Evolutionary conservation across 2,797 vertebrate genomes (phyloP).

Genomic region (Premnoplex brunnescens): DNA sequence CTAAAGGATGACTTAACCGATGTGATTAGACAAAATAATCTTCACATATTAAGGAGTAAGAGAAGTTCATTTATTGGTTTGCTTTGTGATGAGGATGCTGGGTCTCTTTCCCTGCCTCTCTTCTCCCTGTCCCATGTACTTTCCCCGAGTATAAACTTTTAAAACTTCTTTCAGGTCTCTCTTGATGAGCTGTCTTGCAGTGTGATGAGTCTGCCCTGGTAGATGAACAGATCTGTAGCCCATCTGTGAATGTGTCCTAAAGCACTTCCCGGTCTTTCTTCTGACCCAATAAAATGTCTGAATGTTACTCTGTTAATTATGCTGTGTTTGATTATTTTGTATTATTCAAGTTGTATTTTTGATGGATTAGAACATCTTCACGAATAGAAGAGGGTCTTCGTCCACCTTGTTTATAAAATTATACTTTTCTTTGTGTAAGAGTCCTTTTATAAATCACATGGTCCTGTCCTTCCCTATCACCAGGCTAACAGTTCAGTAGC

Average conservation of each 20-base stretch:
- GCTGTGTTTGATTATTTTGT: neutral
- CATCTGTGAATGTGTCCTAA: neutral
- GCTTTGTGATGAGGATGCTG: neutral
- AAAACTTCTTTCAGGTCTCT: neutral
- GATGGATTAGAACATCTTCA: neutral
- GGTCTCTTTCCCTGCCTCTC: neutral
- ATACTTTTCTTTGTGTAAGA: neutral
- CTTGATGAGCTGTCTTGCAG: neutral
- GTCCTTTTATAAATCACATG: neutral
- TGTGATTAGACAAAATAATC: neutral
- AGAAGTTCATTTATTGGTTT: neutral
- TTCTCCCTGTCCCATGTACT: neutral
- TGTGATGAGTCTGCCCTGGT: neutral
- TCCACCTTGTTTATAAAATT: neutral
- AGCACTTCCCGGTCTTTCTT: conserved; percentile 6
- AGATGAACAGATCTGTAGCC: neutral
- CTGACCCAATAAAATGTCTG: conserved; percentile 20
- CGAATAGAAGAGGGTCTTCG: neutral
- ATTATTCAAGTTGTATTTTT: neutral
- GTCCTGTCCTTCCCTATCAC: neutral
- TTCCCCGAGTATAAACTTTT: neutral
- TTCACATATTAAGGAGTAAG: neutral
- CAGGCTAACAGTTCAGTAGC: neutral
- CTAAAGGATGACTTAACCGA: neutral
- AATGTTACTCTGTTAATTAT: neutral